These are phyloP conservation scores for Tachuris rubrigastra DNA, from an alignment of 2,113 vertebrate genomes.

Conservation along the genomic window DNA sequence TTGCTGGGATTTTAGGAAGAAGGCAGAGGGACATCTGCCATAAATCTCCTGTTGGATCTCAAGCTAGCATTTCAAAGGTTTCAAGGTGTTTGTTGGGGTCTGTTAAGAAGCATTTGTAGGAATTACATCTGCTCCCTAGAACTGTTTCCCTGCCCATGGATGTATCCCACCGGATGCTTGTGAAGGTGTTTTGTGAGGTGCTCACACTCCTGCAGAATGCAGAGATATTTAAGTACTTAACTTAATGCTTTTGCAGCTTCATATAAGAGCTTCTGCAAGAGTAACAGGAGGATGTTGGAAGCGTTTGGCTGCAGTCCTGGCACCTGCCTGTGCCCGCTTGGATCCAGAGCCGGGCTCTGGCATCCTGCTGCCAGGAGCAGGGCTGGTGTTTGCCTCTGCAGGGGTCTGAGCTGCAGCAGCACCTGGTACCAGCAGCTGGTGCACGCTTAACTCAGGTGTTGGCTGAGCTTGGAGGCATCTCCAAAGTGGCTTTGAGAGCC, in stretches of 20 bases:
- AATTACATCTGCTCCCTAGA: not conserved
- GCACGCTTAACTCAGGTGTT: not conserved
- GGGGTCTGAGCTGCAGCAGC: not conserved
- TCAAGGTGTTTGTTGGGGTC: not conserved
- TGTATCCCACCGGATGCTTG: not conserved
- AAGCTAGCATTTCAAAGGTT: not conserved
- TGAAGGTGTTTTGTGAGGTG: not conserved
- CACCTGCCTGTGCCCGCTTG: not conserved
- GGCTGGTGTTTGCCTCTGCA: not conserved
- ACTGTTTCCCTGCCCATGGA: fast-evolving
- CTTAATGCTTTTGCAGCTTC: not conserved
- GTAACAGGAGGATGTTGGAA: not conserved
- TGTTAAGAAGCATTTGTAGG: not conserved
- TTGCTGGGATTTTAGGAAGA: not conserved
- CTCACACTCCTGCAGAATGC: not conserved
- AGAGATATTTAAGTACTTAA: not conserved
- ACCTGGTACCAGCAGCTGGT: not conserved
- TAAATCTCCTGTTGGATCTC: not conserved
- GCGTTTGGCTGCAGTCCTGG: not conserved
- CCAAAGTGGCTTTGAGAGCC: not conserved
- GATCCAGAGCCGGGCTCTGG: not conserved
- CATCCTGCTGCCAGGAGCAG: not conserved
- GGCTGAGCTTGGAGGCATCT: not conserved
- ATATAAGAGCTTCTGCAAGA: not conserved
- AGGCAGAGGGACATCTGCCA: not conserved